Base-by-base conservation (phyloP, 1,140 invertebrate genomes). In the Philaenus spumarius region DNA sequence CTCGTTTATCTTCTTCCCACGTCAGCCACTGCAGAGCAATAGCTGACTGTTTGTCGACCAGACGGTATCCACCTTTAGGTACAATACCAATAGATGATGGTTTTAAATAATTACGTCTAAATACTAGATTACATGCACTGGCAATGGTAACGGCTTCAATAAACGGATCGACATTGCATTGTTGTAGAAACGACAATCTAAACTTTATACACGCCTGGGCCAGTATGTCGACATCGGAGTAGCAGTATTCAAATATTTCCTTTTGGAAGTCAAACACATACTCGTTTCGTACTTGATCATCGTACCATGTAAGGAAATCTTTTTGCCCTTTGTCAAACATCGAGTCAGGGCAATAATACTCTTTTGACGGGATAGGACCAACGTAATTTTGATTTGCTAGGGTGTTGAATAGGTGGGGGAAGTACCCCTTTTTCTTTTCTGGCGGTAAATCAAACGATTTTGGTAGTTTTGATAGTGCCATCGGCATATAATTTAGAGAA, bases 401-500 rank as follows among this genome's bases (percentile, higher is more conserved):
- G 66, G 64, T 1, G 62, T 64, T 60, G 68, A 68, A 54, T 42
- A 64, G 2, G 62, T 62, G 47, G 3, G 26, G 26, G 9, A 30
- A 30, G 9, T 30, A 30, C 9, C 26, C 26, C 9, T 30, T 30
- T 66, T 69, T 35, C 47, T 22, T 42, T 20, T 34, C 19, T n/a
- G 26, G 4, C 15, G 3, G 17, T 11, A 69, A 46, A 9, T 55
- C 65, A 34, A 69, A 70, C 0, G 67, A 56, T 63, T 66, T 55
- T 0, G 66, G 67, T 12, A 71, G 45, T 30, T 37, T 46, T 11
- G 55, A 55, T 2, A 67, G 56, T 0, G 63, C 20, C 64, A 69
- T 68, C 1, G 59, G 62, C 45, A 70, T 64, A 61, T 67, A 68
- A 58, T 64, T 64, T 59, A 66, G 46, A 37, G 62, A 64, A 56